These are phyloP conservation scores for Branchinecta lindahli DNA, from an alignment of 1,140 invertebrate genomes.

Conservation along the genomic window DNA sequence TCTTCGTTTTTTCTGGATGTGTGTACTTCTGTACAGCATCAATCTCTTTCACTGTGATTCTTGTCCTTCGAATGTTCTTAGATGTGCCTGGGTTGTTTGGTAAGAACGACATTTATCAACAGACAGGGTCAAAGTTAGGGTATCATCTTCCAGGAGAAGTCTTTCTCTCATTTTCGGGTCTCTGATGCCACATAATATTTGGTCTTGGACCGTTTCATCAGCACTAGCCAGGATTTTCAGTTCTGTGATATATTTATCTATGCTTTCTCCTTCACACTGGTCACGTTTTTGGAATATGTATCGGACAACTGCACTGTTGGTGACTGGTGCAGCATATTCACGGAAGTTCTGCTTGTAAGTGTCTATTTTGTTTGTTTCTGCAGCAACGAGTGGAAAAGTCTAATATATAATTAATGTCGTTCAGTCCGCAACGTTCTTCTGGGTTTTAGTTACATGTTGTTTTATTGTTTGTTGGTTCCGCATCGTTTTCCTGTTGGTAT, in stretches of 20 bases:
- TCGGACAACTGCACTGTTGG: slow-evolving; percentile 3
- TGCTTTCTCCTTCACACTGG: too few species aligned
- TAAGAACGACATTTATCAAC: slow-evolving; percentile 9
- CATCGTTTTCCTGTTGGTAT: too few species aligned
- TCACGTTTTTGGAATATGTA: too few species aligned
- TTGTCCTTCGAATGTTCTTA: slow-evolving; percentile 9
- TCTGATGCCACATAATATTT: not conserved
- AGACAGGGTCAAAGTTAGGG: not conserved
- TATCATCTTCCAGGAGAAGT: slow-evolving; percentile 8
- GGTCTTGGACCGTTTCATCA: slow-evolving; percentile 1
- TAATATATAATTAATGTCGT: too few species aligned
- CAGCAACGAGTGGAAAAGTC: slow-evolving; percentile 3
- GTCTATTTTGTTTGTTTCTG: not conserved
- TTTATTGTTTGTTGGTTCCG: too few species aligned
- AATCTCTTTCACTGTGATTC: slow-evolving; percentile 5
- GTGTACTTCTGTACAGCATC: slow-evolving; percentile 1
- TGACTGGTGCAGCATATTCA: slow-evolving; percentile 5
- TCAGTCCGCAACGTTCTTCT: too few species aligned
- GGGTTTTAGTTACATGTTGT: too few species aligned
- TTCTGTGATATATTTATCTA: too few species aligned
- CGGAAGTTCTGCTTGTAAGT: not conserved
- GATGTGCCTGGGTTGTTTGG: not conserved
- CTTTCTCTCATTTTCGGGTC: slow-evolving; percentile 8
- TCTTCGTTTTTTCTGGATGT: slow-evolving; percentile 1
- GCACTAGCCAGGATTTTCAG: slow-evolving; percentile 3